Base-by-base conservation (phyloP, 2,888 invertebrate genomes). In the Teleogryllus oceanicus region DNA sequence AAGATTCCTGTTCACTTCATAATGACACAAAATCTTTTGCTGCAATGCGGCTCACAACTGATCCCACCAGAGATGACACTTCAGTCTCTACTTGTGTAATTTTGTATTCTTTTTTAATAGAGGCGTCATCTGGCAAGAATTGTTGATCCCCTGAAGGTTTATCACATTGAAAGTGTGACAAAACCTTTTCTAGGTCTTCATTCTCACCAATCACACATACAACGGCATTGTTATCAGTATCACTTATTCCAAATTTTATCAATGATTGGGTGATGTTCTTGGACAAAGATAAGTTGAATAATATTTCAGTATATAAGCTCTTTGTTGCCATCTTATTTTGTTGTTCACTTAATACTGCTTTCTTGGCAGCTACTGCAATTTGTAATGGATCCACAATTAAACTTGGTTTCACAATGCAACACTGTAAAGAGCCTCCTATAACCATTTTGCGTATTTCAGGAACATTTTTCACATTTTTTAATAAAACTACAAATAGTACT, bases 201-300 rank as follows among this genome's bases (percentile, higher is more conserved):
- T 82, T 82, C 50, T 86, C 85, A 74, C 87, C 85, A 80, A 91
- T 84, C 1, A 88, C 83, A 20, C 87, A 88, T 24, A 90, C 86
- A 50, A 91, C 82, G 78, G 91, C 85, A 82, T 88, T 87, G 12
- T 84, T 86, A 80, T 89, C 89, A 2, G 85, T 85, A 79, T 89
- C 89, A 77, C 87, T 85, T 21, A 92, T 89, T 1, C 93, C 93
- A 86, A 93, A 94, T 81, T 88, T 91, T 78, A 85, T 87, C 78
- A 94, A 87, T 82, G 94, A 92, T 83, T 91, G 90, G 5, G 91
- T 89, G 82, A 94, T 94, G 83, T 92, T 93, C 84, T 91, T 92
- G 0, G 92, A 90, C 1, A 90, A 86, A 0, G 93, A 93, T 81
- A 94, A 87, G 85, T 92, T 92, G 85, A 89, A 94, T 21, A 94